A percentile compares a stretch with the other conserved stretches of the same genome.
These are phyloP conservation scores for Calcarius lapponicus DNA, from an alignment of 2,797 vertebrate genomes.

Conservation along the genomic window DNA sequence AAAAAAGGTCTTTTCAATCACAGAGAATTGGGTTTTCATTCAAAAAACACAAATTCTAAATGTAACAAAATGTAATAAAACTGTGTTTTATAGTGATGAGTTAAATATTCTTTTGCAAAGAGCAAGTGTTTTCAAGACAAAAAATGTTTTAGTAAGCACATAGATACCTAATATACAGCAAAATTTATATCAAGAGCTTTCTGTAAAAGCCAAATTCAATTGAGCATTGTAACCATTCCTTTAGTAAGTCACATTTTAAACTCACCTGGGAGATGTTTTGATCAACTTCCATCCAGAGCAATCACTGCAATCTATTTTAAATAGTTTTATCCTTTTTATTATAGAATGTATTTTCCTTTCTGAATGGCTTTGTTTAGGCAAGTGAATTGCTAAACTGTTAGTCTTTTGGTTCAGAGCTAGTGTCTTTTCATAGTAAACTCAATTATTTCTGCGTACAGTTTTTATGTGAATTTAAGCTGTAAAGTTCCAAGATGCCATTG, in stretches of 20 bases:
- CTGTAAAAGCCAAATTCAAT: background rate
- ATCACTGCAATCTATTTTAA: background rate
- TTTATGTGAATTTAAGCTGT: background rate
- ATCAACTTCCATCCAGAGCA: background rate
- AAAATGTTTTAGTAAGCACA: background rate
- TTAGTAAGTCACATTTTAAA: background rate
- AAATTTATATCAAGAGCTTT: background rate
- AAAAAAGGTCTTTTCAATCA: background rate
- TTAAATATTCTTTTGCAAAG: background rate
- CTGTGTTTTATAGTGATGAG: background rate
- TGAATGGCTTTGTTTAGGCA: background rate
- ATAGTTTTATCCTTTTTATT: background rate
- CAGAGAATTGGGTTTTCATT: background rate
- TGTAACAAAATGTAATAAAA: too few species aligned
- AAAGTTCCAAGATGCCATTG: background rate
- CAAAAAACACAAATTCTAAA: background rate
- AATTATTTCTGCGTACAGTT: background rate
- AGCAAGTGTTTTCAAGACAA: background rate
- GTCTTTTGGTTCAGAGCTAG: background rate
- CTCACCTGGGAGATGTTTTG: background rate
- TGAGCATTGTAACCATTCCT: background rate
- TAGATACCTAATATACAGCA: background rate
- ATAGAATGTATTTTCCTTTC: background rate
- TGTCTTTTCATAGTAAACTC: background rate
- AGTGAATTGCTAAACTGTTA: background rate